A percentile compares a stretch with the other conserved stretches of the same genome.
Conservation (phyloP, 2,113 vertebrate genomes). For the Stigmatopora argus region DNA sequence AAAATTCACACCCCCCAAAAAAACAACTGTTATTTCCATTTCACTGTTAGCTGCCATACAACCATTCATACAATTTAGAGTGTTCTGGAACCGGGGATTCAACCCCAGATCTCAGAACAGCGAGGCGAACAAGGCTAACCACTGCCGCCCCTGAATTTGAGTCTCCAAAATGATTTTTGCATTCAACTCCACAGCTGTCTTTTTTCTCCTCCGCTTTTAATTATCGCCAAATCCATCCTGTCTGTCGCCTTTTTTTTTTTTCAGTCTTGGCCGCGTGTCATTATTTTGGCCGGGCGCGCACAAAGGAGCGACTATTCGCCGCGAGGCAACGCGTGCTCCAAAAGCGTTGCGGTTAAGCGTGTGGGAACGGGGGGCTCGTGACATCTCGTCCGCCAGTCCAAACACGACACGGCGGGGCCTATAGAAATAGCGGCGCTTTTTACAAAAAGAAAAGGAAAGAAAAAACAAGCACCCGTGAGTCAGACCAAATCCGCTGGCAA, state of each 20-base stretch:
- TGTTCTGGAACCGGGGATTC: too few relatives aligned
- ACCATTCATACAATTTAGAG: too few relatives aligned
- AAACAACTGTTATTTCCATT: too few relatives aligned
- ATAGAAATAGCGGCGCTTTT: constrained; percentile 45
- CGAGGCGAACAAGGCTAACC: too few relatives aligned
- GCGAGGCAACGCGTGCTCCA: constrained; percentile 32
- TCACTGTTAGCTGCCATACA: too few relatives aligned
- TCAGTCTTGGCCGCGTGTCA: constrained; percentile 6
- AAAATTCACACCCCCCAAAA: too few relatives aligned
- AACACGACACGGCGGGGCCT: constrained; percentile 60
- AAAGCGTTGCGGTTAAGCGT: constrained; percentile 30
- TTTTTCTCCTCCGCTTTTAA: not conserved
- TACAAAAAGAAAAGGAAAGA: not conserved
- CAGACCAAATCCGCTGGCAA: constrained; percentile 56
- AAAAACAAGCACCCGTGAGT: constrained; percentile 52
- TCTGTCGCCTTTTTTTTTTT: constrained; percentile 7
- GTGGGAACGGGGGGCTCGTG: constrained; percentile 47
- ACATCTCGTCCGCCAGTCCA: constrained; percentile 50
- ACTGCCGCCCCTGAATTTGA: too few relatives aligned
- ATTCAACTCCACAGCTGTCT: not conserved
- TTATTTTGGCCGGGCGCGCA: constrained; percentile 22
- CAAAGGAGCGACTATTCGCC: constrained; percentile 35
- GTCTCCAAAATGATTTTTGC: too few relatives aligned
- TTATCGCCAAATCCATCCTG: constrained; percentile 11
- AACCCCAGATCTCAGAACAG: too few relatives aligned